These are phyloP conservation scores for Vireo griseus DNA, from an alignment of 2,797 vertebrate species.

Conservation along the genomic window DNA sequence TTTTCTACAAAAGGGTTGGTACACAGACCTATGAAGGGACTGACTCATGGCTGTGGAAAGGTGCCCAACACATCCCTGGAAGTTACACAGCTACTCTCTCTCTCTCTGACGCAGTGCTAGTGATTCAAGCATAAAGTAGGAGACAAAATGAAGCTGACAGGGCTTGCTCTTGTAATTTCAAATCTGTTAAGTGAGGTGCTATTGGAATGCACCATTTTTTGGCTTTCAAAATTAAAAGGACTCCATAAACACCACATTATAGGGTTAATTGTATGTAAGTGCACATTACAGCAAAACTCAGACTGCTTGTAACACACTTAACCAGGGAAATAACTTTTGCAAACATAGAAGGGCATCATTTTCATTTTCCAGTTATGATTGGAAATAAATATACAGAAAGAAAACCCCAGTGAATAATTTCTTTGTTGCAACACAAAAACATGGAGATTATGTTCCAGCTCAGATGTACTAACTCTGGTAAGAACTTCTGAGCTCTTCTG, in stretches of 20 bases:
- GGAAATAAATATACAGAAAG: not conserved
- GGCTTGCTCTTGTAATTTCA: not conserved
- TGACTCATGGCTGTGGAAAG: not conserved
- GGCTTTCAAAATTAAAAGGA: not conserved
- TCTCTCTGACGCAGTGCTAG: not conserved
- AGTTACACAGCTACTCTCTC: not conserved
- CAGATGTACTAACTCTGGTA: not conserved
- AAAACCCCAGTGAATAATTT: not conserved
- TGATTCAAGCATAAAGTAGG: not conserved
- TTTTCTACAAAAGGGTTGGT: not conserved
- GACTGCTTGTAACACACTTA: not conserved
- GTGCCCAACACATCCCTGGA: not conserved
- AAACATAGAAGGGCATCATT: not conserved
- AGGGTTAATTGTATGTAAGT: not conserved
- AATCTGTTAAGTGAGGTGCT: not conserved
- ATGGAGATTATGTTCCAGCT: not conserved
- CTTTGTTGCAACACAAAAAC: not conserved
- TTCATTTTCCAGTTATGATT: not conserved
- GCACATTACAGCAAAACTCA: not conserved
- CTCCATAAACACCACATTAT: not conserved
- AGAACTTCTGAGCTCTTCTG: not conserved
- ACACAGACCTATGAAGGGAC: not conserved
- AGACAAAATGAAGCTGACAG: not conserved
- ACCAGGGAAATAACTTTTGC: not conserved
- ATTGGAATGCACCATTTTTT: not conserved